Conservation (phyloP, 2,113 vertebrate genomes). For the Natator depressus region DNA sequence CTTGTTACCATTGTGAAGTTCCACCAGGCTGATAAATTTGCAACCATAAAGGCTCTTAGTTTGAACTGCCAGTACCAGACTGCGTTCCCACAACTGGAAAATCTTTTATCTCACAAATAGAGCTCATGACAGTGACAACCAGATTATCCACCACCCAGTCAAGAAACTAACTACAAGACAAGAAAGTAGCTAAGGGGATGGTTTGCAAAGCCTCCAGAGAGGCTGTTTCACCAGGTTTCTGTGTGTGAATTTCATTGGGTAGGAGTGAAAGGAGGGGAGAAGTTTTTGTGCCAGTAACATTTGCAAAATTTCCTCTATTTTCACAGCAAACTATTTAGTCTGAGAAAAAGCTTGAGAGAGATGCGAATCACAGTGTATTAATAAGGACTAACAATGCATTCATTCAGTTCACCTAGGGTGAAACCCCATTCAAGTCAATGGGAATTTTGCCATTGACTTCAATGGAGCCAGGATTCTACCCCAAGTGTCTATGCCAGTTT, state of each 20-base stretch:
- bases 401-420: not conserved
- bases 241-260: not conserved
- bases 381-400: not conserved
- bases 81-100: not conserved
- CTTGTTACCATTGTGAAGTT: not conserved
- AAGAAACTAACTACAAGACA: not conserved
- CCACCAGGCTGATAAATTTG: not conserved
- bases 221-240: not conserved
- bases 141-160: not conserved
- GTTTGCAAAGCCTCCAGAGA: not conserved
- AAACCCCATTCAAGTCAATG: not conserved
- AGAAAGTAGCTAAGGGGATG: not conserved
- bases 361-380: not conserved
- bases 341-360: not conserved
- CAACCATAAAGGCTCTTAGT: not conserved
- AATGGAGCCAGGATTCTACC: not conserved
- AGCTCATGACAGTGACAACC: not conserved
- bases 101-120: not conserved
- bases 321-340: not conserved
- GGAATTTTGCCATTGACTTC: not conserved
- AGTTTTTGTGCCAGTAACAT: not conserved
- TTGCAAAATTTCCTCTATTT: not conserved
- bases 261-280: not conserved
- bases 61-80: not conserved
- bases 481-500: not conserved